Evolutionary conservation across 2,797 vertebrate species (phyloP), one percentile per base, ranked within the genome.

Genomic region (Gadopsis bispinosus): DNA sequence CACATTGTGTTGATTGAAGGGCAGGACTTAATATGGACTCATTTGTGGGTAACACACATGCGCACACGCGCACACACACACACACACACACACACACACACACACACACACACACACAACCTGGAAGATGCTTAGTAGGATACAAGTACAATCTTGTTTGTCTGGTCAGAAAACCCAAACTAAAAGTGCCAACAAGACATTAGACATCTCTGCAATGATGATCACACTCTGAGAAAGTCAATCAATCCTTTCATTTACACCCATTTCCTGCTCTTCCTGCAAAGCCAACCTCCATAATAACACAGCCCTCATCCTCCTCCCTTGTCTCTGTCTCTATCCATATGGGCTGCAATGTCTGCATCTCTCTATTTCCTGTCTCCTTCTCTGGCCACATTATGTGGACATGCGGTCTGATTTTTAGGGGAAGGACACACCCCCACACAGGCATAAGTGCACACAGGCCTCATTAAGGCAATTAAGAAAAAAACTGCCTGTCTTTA

Each of bases 1-100:
- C 73, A 39, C 69, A 54, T 78, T 75, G 69, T 84, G 71, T 61
- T 76, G 74, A 88, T 62, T 75, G 80, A 81, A 79, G 82, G 54
- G 79, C 81, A 67, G 56, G 26, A 26, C 80, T 62, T 79, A 69
- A 79, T 80, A 66, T 77, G 74, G 67, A 80, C 26, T 79, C 47
- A 80, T 74, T 63, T 83, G 33, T n/a, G 7, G 60, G 19, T 53
- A 29, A 62, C 47, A 17, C 29, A 69, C 59, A 76, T 55, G 33
- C 55, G 69, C 71, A 45, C 67, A 62, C 61, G 60, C 12, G 54
- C 37, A 50, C 39, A 54, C 33, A 50, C 39, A 41, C 45, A 37
- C 70, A 83, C 45, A 58, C 33, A 65, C 58, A 70, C 35, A 37
- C 33, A 3, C 17, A 51, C 50, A 59, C 62, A 41, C 54, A 61